These are phyloP conservation scores for Calliphora vomitoria DNA, from an alignment of 2,888 invertebrate genomes.

Conservation along the genomic window DNA sequence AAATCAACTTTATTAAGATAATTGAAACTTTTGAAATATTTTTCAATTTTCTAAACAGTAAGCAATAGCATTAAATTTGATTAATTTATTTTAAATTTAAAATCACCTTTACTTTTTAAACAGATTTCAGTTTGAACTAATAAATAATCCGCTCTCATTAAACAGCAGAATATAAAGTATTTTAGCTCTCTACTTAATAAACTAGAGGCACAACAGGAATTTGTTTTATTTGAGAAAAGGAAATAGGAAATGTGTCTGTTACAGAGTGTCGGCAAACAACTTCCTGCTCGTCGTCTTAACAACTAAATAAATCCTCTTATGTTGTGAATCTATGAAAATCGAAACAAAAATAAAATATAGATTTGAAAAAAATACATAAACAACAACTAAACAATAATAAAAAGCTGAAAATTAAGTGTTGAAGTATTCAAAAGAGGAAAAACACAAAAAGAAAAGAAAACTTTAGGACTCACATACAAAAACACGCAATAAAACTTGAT, in stretches of 20 bases:
- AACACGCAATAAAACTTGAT: background rate
- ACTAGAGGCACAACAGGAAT: background rate
- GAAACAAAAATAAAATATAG: background rate
- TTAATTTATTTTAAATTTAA: too few species aligned
- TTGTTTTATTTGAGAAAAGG: background rate
- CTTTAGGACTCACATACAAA: background rate
- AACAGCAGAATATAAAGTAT: too few species aligned
- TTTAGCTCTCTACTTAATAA: background rate
- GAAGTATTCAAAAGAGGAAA: constrained; percentile 21
- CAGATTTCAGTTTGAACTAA: too few species aligned
- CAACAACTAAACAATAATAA: background rate
- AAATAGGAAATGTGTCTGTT: background rate
- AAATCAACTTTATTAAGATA: too few species aligned
- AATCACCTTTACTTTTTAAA: too few species aligned
- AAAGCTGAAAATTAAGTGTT: constrained; percentile 27
- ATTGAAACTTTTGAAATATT: too few species aligned
- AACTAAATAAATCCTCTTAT: background rate
- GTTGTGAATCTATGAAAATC: too few species aligned
- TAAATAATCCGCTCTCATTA: too few species aligned
- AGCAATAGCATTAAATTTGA: too few species aligned
- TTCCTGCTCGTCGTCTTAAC: background rate
- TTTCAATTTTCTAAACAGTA: too few species aligned
- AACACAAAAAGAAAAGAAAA: background rate
- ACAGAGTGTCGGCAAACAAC: constrained; percentile 6
- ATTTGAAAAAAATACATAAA: background rate